Evolutionary conservation across 2,888 invertebrate species (phyloP), one percentile per base, ranked within the genome.

Genomic region (Nemurella pictetii): DNA sequence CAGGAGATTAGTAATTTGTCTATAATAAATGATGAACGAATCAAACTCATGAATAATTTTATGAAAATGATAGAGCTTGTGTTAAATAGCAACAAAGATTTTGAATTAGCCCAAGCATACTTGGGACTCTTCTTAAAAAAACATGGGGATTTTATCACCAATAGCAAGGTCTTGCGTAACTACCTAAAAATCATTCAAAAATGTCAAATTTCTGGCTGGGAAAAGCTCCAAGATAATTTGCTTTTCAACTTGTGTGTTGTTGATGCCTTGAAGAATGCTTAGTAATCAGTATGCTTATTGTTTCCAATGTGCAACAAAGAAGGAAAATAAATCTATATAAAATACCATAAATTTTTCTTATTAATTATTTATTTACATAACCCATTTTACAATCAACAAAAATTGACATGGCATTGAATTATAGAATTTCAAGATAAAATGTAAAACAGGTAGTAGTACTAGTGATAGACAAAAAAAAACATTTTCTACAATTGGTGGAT

Each of bases 21-120:
- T 28, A 94, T 95, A 0, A 95, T 95, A 85, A 92, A 92, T 0
- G 96, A 95, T 4, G 96, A 95, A 0, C 94, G 95, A 0, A 88
- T 93, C 5, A 91, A 92, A 32, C 91, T 96, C 0, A 93, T 98
- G 94, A 89, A 93, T 36, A 94, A 95, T 87, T 98, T 98, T 91
- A 90, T 98, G 84, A 92, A 93, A 87, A 93, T 96, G 90, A 90
- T 98, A 28, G 91, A 93, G 85, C 91, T 91, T 85, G 94, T 95
- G 92, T 91, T 99, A 72, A 91, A 93, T 87, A 94, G 94, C 0
- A 96, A 96, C 88, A 93, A 90, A 86, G 94, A 98, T 91, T 99
- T 97, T 90, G 99, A 99, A 91, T 91, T 98, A 84, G 94, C 95
- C 0, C 97, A 98, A 89, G 95, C 98, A 0, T 99, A 98, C 90